Base-by-base conservation (phyloP, 2,888 invertebrate species). In the Pseudanteris insignis region DNA sequence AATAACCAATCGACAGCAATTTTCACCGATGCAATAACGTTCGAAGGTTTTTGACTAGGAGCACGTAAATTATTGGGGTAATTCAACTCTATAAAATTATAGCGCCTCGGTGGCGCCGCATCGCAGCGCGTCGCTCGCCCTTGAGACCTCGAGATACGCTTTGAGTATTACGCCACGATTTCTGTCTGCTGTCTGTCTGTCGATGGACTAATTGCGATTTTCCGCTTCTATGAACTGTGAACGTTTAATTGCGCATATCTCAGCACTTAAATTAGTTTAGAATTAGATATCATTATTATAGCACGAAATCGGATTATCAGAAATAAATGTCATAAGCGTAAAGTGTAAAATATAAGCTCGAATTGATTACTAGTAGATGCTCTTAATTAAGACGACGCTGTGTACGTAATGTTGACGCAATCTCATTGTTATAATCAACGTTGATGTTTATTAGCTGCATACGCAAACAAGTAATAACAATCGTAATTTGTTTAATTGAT, bases 191-290 rank as follows among this genome's bases (percentile, higher is more conserved):
- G 50, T 50, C 50, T 58, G 50, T 50, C 57, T 50, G 50, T 41
- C 47, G 41, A 47, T 43, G 37, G 57, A 48, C 37, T 57, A 57
- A 57, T 57, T 43, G 43, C 43, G 48, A 57, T 48, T 57, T 57
- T 57, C 57, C 57, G 57, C 48, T 48, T 48, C 57, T 55, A 41
- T 55, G 55, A 55, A 47, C 41, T 36, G 37, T 47, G 38, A 57
- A 43, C 48, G 48, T 48, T 44, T 32, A 57, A 50, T 57, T 48
- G 37, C 37, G 43, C 48, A 57, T 57, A 57, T 57, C 43, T 48
- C 37, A 41, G 41, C 48, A 48, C 34, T 57, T 43, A 43, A 57
- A 15, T 43, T 57, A 32, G 37, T 43, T 48, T 40, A 32, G 21
- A 43, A 10, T 43, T 36, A 33, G 26, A 34, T 7, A 14, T 40